phyloP scores from a whole-genome alignment of 1,140 invertebrate genomes.

The Panulirus ornatus region DNA sequence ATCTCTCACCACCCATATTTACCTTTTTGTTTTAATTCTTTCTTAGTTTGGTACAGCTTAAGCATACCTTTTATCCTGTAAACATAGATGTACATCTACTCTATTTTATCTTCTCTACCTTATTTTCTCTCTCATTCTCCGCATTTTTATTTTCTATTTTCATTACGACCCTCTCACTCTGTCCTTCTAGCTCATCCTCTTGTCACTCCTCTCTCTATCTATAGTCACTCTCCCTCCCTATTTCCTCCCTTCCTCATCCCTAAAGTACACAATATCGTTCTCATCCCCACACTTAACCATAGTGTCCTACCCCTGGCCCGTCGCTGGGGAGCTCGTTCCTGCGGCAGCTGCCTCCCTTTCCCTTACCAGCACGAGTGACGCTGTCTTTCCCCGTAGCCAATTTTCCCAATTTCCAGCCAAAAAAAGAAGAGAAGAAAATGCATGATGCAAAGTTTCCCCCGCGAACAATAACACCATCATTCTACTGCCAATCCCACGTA shows the following conservation, averaged over 20 bases:
- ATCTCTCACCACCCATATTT: too few species aligned
- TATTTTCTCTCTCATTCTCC: neutral
- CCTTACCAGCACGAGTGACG: neutral
- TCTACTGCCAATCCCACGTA: conserved; percentile 19
- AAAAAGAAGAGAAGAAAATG: too few species aligned
- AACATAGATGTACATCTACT: neutral
- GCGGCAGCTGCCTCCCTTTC: neutral
- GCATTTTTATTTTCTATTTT: neutral
- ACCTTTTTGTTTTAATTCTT: too few species aligned
- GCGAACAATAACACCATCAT: neutral
- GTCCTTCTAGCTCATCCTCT: too few species aligned
- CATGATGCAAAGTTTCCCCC: neutral
- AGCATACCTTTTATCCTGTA: too few species aligned
- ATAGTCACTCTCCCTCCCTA: neutral
- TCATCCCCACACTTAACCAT: neutral
- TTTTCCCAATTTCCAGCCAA: neutral
- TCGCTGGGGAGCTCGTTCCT: too few species aligned
- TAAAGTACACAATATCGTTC: conserved; percentile 6
- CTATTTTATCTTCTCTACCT: neutral
- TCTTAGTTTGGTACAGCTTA: too few species aligned
- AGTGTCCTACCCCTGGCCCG: neutral
- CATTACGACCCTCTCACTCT: neutral
- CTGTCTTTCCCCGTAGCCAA: neutral
- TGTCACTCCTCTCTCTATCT: neutral
- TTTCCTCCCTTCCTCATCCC: neutral